phyloP scores from a whole-genome alignment of 1,140 invertebrate genomes.

The Pseudomyrmex cubaensis region DNA sequence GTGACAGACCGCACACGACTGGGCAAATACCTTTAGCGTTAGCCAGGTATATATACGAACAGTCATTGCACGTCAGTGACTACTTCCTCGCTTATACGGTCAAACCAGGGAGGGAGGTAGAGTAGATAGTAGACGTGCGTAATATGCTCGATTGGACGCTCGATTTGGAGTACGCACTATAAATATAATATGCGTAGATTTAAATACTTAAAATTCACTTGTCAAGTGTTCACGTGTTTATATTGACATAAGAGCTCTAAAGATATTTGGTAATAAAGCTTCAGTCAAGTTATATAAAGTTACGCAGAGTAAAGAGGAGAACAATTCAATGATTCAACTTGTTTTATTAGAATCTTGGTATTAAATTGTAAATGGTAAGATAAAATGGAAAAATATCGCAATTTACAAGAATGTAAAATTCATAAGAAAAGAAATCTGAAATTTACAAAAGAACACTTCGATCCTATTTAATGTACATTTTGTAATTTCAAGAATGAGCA shows the following conservation, averaged over 20 bases:
- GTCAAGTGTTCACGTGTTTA: not conserved
- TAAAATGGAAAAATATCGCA: no score
- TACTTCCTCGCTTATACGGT: conserved; percentile 45
- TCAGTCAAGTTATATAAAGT: no score
- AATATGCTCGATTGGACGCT: conserved; percentile 13
- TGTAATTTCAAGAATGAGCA: not conserved
- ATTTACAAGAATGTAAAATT: no score
- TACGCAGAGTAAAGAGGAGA: no score
- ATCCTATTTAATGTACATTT: not conserved
- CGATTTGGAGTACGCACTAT: conserved; percentile 10
- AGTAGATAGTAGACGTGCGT: conserved; percentile 38
- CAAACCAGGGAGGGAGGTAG: conserved; percentile 36
- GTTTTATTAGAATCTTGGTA: no score
- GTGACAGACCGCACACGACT: conserved; percentile 68
- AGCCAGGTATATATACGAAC: conserved; percentile 68
- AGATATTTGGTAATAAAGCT: no score
- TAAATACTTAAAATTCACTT: not conserved
- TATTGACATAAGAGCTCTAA: no score
- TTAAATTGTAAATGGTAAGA: no score
- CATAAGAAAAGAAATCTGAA: no score
- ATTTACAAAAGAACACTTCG: not conserved
- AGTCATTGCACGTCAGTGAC: conserved; percentile 63
- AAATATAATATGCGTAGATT: not conserved
- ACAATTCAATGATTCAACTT: no score
- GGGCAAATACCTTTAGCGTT: conserved; percentile 63